Conservation (phyloP, 2,888 invertebrate genomes). For the Peribatodes rhomboidaria region DNA sequence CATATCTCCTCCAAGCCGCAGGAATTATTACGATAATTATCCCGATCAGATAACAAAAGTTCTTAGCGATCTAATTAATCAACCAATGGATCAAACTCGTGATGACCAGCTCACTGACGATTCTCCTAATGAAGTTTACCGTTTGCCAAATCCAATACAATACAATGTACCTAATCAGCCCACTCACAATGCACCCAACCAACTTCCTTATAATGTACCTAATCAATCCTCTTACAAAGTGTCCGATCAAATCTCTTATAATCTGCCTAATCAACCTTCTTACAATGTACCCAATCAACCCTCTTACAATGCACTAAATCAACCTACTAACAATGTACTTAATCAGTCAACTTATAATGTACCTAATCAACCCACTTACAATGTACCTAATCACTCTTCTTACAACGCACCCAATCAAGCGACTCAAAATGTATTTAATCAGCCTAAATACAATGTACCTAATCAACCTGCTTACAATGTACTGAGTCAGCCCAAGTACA, state of each 20-base stretch:
- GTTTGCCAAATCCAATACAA: too few relatives aligned
- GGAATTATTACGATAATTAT: constrained; percentile 45
- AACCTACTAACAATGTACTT: background rate
- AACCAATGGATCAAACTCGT: constrained; percentile 30
- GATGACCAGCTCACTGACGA: constrained; percentile 23
- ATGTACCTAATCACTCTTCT: constrained; percentile 25
- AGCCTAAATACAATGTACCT: constrained; percentile 7
- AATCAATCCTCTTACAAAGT: constrained; percentile 13
- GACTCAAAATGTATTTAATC: background rate
- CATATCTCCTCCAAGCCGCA: constrained; percentile 43
- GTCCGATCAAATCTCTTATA: background rate
- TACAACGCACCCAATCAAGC: constrained; percentile 3
- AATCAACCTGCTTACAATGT: background rate
- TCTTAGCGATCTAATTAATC: constrained; percentile 21
- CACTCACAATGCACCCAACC: constrained; percentile 1
- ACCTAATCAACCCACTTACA: background rate
- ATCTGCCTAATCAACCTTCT: background rate
- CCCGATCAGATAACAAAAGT: constrained; percentile 20
- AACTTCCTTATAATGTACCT: background rate
- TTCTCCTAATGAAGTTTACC: background rate
- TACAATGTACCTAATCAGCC: background rate
- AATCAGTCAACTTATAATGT: constrained; percentile 2
- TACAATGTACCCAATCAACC: constrained; percentile 19
- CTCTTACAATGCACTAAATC: background rate
- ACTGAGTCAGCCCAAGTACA: background rate